Conservation (phyloP, 2,113 vertebrate species). For the Siniperca knerii region DNA sequence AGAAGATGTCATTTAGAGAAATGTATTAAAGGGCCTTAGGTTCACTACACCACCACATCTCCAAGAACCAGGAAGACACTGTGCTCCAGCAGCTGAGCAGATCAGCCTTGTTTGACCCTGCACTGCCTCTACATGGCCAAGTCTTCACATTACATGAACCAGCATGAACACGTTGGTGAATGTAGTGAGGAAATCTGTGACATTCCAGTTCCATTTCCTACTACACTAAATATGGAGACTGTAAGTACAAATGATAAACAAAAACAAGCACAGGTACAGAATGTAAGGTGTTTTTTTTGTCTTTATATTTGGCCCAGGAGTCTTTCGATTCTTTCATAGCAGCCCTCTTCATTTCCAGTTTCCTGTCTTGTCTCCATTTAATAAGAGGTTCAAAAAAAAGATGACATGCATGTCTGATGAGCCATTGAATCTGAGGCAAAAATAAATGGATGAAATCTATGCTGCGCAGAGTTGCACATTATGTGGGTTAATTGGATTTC, state of each 20-base stretch:
- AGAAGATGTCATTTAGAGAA: background rate
- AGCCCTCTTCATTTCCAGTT: background rate
- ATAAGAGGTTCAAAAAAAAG: background rate
- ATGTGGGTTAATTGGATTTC: background rate
- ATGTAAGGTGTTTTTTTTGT: background rate
- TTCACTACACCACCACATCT: background rate
- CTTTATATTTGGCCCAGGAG: background rate
- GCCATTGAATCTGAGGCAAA: background rate
- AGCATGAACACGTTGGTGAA: constrained; percentile 1
- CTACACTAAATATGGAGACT: background rate
- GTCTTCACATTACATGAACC: constrained; percentile 24
- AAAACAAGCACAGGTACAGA: background rate
- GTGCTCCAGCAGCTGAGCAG: background rate
- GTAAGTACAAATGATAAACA: background rate
- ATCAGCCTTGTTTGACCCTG: background rate
- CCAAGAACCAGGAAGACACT: background rate
- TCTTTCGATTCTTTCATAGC: background rate
- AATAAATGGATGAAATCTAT: background rate
- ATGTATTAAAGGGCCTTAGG: background rate
- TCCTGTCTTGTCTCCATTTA: too few species aligned
- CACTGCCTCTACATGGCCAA: constrained; percentile 44
- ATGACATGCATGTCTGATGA: background rate
- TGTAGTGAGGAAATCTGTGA: background rate
- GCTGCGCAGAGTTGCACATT: background rate
- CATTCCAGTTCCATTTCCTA: background rate